Conservation (phyloP, 1,140 invertebrate species). For the Zaprionus taronus region DNA sequence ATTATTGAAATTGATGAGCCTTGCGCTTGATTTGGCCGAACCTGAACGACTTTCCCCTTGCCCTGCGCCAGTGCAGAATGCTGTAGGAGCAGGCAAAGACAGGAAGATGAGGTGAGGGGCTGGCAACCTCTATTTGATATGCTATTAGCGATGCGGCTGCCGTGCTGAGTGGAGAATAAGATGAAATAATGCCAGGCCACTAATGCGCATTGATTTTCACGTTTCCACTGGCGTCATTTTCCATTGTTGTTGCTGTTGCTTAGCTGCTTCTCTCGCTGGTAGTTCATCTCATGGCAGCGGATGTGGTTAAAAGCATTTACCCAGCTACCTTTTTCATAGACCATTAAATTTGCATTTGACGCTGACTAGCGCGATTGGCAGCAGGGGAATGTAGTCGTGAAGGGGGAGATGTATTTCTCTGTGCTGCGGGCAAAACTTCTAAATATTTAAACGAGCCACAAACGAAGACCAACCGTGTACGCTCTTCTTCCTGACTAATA, state of each 20-base stretch:
- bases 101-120: neutral
- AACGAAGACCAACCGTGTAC: neutral
- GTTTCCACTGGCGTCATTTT: conserved; percentile 69
- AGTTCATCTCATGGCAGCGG: conserved; percentile 72
- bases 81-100: neutral
- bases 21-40: conserved; percentile 16
- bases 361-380: conserved; percentile 73
- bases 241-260: conserved; percentile 31
- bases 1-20: conserved; percentile 55
- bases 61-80: neutral
- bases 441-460: conserved; percentile 56
- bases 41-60: neutral
- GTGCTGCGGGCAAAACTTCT: conserved; percentile 18
- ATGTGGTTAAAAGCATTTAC: conserved; percentile 82
- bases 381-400: neutral
- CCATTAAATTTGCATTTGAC: conserved; percentile 82
- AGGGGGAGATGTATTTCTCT: conserved; percentile 4
- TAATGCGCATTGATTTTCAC: conserved; percentile 81
- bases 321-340: conserved; percentile 78
- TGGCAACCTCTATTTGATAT: conserved; percentile 37
- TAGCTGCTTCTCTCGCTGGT: conserved; percentile 15
- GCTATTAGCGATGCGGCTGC: conserved; percentile 50
- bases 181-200: conserved; percentile 70
- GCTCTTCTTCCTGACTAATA: neutral
- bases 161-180: conserved; percentile 32